Evolutionary conservation across 37 sponge, comb jelly and placozoan genomes (phyloP).

Genomic region (Spongilla lacustris): DNA sequence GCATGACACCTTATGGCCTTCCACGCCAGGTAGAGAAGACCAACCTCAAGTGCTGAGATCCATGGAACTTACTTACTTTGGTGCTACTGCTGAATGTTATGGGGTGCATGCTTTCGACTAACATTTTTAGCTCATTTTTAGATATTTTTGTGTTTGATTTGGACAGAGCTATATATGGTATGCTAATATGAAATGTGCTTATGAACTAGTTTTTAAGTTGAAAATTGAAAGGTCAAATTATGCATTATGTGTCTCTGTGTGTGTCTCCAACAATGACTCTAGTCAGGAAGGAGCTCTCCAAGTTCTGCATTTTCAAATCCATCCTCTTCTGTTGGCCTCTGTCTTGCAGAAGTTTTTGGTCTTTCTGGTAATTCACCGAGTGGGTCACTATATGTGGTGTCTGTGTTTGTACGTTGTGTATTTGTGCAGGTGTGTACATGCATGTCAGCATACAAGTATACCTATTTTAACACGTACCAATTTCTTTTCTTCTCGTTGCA

Average conservation of each 20-base stretch:
- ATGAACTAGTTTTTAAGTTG: too few species aligned
- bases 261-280: constrained; percentile 5
- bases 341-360: constrained; percentile 78
- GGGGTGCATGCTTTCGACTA: too few species aligned
- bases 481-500: constrained; percentile 30
- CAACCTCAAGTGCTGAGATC: neutral
- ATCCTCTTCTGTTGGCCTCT: constrained; percentile 61
- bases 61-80: too few species aligned
- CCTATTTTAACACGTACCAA: constrained; percentile 7
- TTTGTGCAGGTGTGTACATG: neutral
- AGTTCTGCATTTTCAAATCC: constrained; percentile 90
- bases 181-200: too few species aligned
- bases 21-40: constrained; percentile 50
- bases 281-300: constrained; percentile 53
- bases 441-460: too few species aligned
- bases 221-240: too few species aligned
- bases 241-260: neutral
- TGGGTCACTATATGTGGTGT: constrained; percentile 88
- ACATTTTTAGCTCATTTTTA: neutral
- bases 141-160: too few species aligned
- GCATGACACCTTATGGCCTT: constrained; percentile 77
- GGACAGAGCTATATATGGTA: too few species aligned
- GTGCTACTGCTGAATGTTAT: neutral
- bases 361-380: constrained; percentile 85
- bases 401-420: too few species aligned